These are phyloP conservation scores for Coendou prehensilis DNA, from an alignment of 2,797 vertebrate genomes.

Conservation along the genomic window DNA sequence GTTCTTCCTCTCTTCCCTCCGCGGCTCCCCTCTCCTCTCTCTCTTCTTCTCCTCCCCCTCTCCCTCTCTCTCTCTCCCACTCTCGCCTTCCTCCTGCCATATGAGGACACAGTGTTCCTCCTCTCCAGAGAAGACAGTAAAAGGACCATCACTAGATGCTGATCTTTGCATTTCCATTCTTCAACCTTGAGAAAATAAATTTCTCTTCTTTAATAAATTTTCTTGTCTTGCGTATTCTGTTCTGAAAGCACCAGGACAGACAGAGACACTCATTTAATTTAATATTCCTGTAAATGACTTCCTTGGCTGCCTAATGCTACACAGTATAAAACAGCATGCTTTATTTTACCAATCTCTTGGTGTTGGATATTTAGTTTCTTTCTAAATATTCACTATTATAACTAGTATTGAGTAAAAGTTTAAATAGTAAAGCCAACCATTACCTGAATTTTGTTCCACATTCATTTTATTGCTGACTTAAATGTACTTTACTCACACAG, in stretches of 20 bases:
- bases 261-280: neutral
- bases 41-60: too few species aligned
- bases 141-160: neutral
- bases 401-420: neutral
- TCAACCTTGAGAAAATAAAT: neutral
- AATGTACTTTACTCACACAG: conserved; percentile 2
- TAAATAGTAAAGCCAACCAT: conserved; percentile 36
- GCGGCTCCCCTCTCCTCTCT: neutral
- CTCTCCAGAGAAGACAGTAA: neutral
- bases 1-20: neutral
- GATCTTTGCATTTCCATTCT: neutral
- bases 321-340: neutral
- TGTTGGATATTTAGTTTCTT: neutral
- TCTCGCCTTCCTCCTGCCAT: too few species aligned
- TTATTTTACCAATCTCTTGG: neutral
- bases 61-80: too few species aligned
- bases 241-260: neutral
- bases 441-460: conserved; percentile 1
- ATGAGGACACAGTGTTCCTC: neutral
- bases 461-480: conserved; percentile 20
- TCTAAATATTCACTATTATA: neutral
- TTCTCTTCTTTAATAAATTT: neutral
- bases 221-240: neutral
- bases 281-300: neutral
- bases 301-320: neutral